Base-by-base conservation (phyloP, 2,797 vertebrate genomes). In the Galago senegalensis region DNA sequence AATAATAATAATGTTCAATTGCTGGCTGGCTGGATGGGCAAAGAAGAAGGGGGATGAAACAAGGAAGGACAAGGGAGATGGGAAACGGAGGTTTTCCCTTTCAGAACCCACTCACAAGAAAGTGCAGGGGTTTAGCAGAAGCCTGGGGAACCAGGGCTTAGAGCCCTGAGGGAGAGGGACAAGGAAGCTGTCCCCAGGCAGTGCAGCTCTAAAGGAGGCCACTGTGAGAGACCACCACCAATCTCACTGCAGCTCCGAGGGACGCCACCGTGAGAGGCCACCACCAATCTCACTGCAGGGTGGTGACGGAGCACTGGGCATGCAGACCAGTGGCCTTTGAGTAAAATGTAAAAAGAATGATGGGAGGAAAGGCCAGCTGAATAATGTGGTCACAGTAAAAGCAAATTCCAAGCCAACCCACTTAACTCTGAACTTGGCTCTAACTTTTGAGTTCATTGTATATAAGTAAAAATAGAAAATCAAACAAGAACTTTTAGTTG, bases 31-130 rank as follows among this genome's bases (percentile, higher is more conserved):
- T 94, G 53, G 9, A 3, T 43, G 87, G 60, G 27, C 34, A n/a
- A 89, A 60, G 17, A 67, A 13, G 11, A 43, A 43, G 3, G 5
- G 5, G 17, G 25, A 61, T 43, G 40, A 63, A n/a, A 13, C 16
- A 31, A 31, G 11, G 4, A 27, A 7, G 29, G 46, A 31, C n/a
- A 20, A 53, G 16, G 43, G 46, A 70, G 25, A 14, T 0, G 0
- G 21, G 34, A 75, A 80, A 82, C 9, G 7, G 31, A 23, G 5
- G 3, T 10, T 37, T 92, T 6, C 12, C 79, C 29, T 93, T 75
- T 86, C 76, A 94, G 89, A 89, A 93, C 61, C 17, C 4, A 65
- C 58, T 95, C 79, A 67, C 14, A 89, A 63, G 79, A 85, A 90
- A 95, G 43, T 31, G 5, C 56, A 12, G 25, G 18, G 73, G 37